Conservation (phyloP, 2,888 invertebrate species). For the Atrina japonica region DNA sequence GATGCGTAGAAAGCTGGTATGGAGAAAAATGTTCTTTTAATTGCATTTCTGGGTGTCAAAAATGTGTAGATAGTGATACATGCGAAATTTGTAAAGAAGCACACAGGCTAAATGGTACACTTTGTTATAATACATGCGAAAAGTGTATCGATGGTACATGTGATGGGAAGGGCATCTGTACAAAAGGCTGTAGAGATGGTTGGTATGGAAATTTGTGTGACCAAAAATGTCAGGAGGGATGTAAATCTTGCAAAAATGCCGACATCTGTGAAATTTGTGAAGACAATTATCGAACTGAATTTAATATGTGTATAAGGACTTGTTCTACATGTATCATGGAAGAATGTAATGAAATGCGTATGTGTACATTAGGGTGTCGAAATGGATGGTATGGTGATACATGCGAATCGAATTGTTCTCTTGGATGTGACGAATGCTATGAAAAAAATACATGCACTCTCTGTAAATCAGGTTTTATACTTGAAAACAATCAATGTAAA, state of each 20-base stretch:
- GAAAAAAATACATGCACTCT: background rate
- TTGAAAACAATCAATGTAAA: slow-evolving; percentile 4
- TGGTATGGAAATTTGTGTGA: slow-evolving; percentile 14
- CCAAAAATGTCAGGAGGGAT: slow-evolving; percentile 7
- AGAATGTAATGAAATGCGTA: slow-evolving; percentile 5
- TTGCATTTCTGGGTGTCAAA: slow-evolving; percentile 6
- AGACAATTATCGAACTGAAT: slow-evolving; percentile 1
- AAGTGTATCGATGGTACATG: slow-evolving; percentile 4
- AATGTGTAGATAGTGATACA: background rate
- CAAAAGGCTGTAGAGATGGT: slow-evolving; percentile 6
- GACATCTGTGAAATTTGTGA: background rate
- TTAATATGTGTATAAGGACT: background rate
- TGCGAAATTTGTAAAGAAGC: background rate
- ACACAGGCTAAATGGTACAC: background rate
- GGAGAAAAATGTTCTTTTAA: slow-evolving; percentile 8
- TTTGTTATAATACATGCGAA: slow-evolving; percentile 7
- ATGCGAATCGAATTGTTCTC: background rate
- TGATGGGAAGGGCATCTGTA: slow-evolving; percentile 1
- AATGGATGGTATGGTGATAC: slow-evolving; percentile 3
- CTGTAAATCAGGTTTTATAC: background rate
- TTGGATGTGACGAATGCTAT: slow-evolving; percentile 16
- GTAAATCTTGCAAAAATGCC: slow-evolving; percentile 9
- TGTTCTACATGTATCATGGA: slow-evolving; percentile 14
- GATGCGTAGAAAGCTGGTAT: slow-evolving; percentile 26
- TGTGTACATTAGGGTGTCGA: slow-evolving; percentile 16